A percentile compares a stretch with the other conserved stretches of the same genome.
Conservation (phyloP, 2,113 vertebrate genomes). For the Tricholaema leucomelas region DNA sequence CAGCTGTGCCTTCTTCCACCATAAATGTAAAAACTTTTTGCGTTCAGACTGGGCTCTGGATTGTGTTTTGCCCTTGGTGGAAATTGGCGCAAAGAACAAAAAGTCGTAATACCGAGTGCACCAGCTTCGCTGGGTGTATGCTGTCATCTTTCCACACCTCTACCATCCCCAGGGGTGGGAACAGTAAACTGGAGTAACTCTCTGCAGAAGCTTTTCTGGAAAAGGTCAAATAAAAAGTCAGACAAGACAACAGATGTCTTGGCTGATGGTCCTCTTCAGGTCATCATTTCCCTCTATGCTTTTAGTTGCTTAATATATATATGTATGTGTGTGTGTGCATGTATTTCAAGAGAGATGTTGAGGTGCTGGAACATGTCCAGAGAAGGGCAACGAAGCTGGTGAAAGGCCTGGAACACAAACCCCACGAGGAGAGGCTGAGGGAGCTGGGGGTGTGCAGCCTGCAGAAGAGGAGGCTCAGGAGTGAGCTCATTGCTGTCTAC, state of each 20-base stretch:
- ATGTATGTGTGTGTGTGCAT: too few species aligned
- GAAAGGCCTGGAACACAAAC: too few species aligned
- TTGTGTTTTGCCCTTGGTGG: conserved; percentile 18
- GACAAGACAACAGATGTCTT: not conserved
- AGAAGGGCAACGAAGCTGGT: too few species aligned
- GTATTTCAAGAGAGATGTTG: too few species aligned
- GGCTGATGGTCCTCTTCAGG: not conserved
- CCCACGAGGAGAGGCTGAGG: too few species aligned
- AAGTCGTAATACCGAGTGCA: rapidly evolving
- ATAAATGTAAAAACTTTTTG: not conserved
- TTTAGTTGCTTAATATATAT: not conserved
- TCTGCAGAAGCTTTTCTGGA: not conserved
- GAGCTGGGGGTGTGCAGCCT: too few species aligned
- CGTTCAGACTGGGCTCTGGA: not conserved
- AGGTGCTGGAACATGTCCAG: too few species aligned
- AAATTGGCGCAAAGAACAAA: not conserved
- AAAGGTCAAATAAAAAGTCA: not conserved
- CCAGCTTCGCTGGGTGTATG: not conserved
- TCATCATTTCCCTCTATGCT: not conserved
- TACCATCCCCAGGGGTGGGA: not conserved
- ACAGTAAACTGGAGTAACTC: not conserved
- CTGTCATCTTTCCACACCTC: not conserved
- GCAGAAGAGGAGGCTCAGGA: too few species aligned
- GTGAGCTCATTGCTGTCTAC: too few species aligned
- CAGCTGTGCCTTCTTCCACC: not conserved